Evolutionary conservation across 2,113 vertebrate species (phyloP).

Genomic region (Lepus americanus): DNA sequence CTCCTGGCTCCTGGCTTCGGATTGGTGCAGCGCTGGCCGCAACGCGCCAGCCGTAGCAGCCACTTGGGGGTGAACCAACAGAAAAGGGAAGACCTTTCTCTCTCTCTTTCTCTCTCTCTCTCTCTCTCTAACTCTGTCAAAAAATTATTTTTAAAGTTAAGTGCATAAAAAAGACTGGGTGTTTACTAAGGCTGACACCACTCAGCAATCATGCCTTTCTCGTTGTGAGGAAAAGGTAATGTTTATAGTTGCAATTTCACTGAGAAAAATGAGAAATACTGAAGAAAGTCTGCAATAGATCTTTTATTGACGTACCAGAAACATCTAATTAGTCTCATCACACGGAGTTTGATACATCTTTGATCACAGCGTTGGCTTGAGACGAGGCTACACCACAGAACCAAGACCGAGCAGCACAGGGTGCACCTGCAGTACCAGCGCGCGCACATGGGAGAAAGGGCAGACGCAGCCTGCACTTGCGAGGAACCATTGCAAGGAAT

Average conservation of each 20-base stretch:
- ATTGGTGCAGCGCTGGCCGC: no score
- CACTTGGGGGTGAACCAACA: no score
- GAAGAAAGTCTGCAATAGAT: not conserved
- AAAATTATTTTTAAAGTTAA: not conserved
- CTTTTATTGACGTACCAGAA: slow-evolving; percentile 56
- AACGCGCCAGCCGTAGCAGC: no score
- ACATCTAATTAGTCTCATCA: not conserved
- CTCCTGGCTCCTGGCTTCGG: no score
- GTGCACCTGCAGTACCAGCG: not conserved
- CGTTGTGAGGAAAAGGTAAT: not conserved
- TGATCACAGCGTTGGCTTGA: not conserved
- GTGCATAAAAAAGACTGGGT: not conserved
- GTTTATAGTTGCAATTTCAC: not conserved
- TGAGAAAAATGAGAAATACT: not conserved
- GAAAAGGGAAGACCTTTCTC: no score
- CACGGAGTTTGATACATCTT: not conserved
- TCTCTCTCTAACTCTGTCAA: no score
- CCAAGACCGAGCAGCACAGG: not conserved
- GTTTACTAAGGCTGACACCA: not conserved
- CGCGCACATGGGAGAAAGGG: not conserved
- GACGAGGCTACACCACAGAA: not conserved
- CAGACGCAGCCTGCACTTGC: not conserved
- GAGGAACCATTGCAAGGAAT: not conserved
- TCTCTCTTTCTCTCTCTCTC: no score
- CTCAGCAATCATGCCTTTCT: not conserved